Evolutionary conservation across 2,113 vertebrate species (phyloP).

Genomic region (Perognathus longimembris): DNA sequence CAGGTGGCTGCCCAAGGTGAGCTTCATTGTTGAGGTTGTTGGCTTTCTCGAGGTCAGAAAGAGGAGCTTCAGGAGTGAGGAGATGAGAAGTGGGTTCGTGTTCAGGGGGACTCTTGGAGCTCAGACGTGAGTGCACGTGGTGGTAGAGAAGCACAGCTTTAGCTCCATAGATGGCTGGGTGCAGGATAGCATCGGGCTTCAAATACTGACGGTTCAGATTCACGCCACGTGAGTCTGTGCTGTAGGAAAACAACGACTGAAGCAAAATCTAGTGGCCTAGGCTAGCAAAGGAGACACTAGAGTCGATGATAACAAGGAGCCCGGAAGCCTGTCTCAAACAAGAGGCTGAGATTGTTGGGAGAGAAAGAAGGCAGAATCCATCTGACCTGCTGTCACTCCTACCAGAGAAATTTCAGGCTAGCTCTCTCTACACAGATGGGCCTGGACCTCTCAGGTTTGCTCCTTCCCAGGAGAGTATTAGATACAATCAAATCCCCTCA

Average conservation of each 20-base stretch:
- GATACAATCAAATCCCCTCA: background rate
- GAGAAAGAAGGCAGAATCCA: background rate
- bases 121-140: constrained; percentile 91
- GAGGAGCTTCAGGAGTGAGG: constrained; percentile 42
- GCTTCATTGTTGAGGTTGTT: constrained; percentile 88
- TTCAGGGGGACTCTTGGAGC: constrained; percentile 57
- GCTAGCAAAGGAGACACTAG: background rate
- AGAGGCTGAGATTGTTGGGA: background rate
- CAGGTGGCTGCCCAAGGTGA: constrained; percentile 12
- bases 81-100: constrained; percentile 66
- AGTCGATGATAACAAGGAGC: background rate
- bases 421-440: background rate
- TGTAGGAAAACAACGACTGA: constrained; percentile 72
- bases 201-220: constrained; percentile 98
- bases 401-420: background rate
- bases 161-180: constrained; percentile 95
- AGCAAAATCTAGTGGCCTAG: background rate
- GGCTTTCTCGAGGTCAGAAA: constrained; percentile 89
- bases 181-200: constrained; percentile 92
- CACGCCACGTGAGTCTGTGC: constrained; percentile 96
- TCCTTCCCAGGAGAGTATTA: background rate
- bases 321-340: background rate
- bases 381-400: background rate
- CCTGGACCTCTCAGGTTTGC: background rate
- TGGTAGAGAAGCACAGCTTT: constrained; percentile 95